Conservation (phyloP, 2,113 vertebrate genomes). For the Lucifuga dentata region DNA sequence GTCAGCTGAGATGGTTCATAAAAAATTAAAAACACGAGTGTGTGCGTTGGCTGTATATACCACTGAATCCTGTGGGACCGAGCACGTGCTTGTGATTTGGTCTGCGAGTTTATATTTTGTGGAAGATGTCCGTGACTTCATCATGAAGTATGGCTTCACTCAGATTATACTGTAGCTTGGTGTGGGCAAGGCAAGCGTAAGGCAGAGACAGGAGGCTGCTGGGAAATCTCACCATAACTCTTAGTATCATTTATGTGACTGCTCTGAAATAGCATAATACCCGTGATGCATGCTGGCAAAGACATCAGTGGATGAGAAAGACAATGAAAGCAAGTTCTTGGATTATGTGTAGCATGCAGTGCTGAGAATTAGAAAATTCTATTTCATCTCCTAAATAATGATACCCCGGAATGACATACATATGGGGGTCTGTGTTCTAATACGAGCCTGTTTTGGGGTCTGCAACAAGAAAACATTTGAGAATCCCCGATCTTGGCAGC, state of each 20-base stretch:
- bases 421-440: background rate
- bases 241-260: slow-evolving; percentile 15
- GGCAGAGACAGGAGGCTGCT: slow-evolving; percentile 38
- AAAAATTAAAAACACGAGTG: slow-evolving; percentile 17
- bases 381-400: background rate
- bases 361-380: background rate
- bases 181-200: slow-evolving; percentile 7
- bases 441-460: background rate
- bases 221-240: slow-evolving; percentile 34
- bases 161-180: slow-evolving; percentile 14
- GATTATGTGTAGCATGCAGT: background rate
- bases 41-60: slow-evolving; percentile 11
- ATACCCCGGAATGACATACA: background rate
- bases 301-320: background rate
- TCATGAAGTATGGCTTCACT: slow-evolving; percentile 22
- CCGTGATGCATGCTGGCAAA: slow-evolving; percentile 21
- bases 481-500: background rate
- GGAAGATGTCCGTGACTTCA: slow-evolving; percentile 45
- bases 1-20: slow-evolving; percentile 28
- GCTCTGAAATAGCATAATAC: slow-evolving; percentile 16
- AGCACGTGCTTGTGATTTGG: slow-evolving; percentile 58
- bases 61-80: slow-evolving; percentile 14
- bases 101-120: slow-evolving; percentile 35
- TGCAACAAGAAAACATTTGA: slow-evolving; percentile 9
- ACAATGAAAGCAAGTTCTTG: slow-evolving; percentile 5